Base-by-base conservation (phyloP, 2,888 invertebrate species). In the Copidosoma aretas region DNA sequence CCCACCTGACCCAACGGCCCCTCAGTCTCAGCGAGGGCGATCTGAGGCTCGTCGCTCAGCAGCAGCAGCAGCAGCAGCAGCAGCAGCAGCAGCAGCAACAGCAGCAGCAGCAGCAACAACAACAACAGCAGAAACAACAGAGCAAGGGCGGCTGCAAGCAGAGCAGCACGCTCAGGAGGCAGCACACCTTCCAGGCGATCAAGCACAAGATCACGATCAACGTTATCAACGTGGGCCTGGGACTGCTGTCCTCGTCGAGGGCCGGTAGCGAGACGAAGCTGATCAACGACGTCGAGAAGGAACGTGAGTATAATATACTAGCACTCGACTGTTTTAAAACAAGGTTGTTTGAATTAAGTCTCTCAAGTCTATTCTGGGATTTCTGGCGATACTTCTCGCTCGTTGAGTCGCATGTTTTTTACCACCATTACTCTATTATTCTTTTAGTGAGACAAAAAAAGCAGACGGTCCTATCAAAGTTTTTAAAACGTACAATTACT, bases 241-340 rank as follows among this genome's bases (percentile, higher is more conserved):
- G 78, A 1, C 60, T 79, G 17, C 58, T 79, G 4, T 56, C 77
- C 12, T 74, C 77, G 0, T 14, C 15, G 21, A 67, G 70, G 39
- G 75, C 76, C 1, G 75, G 76, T 1, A 80, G 78, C 72, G 78
- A 78, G 22, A 77, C 76, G 4, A 79, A 79, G 51, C 71, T 79
- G 0, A 58, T 74, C 3, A 72, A 75, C 25, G 74, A 73, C 17
- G 67, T 77, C 21, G 71, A 73, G 1, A 75, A 71, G 49, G 68
- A 64, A 41, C 46, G 67, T 58, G 66, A 58, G 62, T 12, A 1
- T n/a, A n/a, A n/a, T n/a, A n/a, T n/a, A n/a, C n/a, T n/a, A n/a
- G n/a, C n/a, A n/a, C n/a, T n/a, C n/a, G n/a, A n/a, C n/a, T n/a
- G n/a, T n/a, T n/a, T n/a, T n/a, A n/a, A n/a, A n/a, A n/a, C n/a